Percentiles rank a stretch among this genome's conserved stretches.
These are phyloP conservation scores for Synergus itoensis DNA, from an alignment of 2,888 invertebrate species.

Conservation along the genomic window DNA sequence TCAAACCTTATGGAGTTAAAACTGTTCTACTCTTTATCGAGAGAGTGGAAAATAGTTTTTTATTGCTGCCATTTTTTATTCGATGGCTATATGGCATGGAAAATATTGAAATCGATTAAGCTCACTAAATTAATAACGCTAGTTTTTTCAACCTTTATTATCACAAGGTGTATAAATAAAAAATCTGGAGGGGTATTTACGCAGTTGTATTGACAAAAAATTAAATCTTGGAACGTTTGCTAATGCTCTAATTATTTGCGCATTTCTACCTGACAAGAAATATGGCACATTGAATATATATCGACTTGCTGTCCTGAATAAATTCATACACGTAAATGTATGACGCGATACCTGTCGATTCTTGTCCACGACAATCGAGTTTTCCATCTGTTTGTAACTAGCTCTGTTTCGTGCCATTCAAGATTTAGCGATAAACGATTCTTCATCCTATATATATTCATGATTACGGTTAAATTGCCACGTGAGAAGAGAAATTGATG, in stretches of 20 bases:
- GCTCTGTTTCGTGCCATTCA: not conserved
- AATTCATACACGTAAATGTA: conserved; percentile 12
- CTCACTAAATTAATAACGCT: not conserved
- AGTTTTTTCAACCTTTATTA: conserved; percentile 3
- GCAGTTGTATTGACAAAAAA: not conserved
- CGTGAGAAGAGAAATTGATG: not conserved
- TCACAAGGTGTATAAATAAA: not conserved
- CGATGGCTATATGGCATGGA: not conserved
- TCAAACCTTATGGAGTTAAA: not conserved
- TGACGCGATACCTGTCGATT: conserved; percentile 20
- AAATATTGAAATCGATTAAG: conserved; percentile 6
- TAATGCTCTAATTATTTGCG: not conserved
- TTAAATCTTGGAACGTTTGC: not conserved
- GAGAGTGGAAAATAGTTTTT: conserved; percentile 30
- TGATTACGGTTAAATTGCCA: conserved; percentile 18
- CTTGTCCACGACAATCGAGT: conserved; percentile 10
- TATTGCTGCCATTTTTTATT: conserved; percentile 15
- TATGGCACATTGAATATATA: conserved; percentile 5
- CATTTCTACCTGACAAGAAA: not conserved
- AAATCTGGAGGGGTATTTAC: not conserved
- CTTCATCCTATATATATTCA: not conserved
- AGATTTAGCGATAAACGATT: conserved; percentile 10
- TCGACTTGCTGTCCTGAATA: conserved; percentile 10
- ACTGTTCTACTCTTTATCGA: conserved; percentile 24
- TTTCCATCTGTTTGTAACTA: conserved; percentile 8